Base-by-base conservation (phyloP, 2,113 vertebrate genomes). In the Aythya baeri region DNA sequence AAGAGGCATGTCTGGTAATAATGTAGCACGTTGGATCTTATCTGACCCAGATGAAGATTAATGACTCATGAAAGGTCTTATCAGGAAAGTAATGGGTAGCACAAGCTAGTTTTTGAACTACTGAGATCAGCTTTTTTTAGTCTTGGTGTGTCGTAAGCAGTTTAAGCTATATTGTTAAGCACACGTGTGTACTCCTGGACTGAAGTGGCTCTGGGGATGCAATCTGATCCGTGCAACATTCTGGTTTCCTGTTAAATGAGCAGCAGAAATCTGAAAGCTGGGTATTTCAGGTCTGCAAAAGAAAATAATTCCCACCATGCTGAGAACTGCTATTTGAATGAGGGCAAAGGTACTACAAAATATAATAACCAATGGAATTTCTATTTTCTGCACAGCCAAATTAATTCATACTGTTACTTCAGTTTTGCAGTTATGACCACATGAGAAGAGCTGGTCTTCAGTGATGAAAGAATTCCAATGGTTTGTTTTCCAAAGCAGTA, bases 21-120 rank as follows among this genome's bases (percentile, higher is more conserved):
- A 38, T 73, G 76, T 25, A 75, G 81, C 70, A 62, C 3, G 5
- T 5, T 89, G 75, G 72, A 91, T 78, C 82, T 95, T 96, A 91
- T 94, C 88, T 96, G 82, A 76, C 81, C 68, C 76, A 93, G 70
- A 91, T 78, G 78, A 90, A 94, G 92, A 90, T 87, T 85, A 93
- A 84, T 89, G 91, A 87, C 86, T 92, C 93, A 89, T 90, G 91
- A 96, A 93, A 92, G 77, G 85, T 91, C 65, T 94, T 93, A 95
- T 92, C 93, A 91, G 71, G 70, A 84, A 86, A 93, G 65, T 91
- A 96, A 75, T 91, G 84, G 77, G 83, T 82, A 96, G 93, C 57
- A 86, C 18, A 85, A 89, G 82, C 72, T 85, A 66, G 49, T 20
- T 90, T 93, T 88, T 91, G 46, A 88, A 93, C 93, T 96, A 96